Percentiles rank a stretch among this genome's conserved stretches.
Evolutionary conservation across 2,113 vertebrate species (phyloP).

Genomic region (Chroicocephalus ridibundus): DNA sequence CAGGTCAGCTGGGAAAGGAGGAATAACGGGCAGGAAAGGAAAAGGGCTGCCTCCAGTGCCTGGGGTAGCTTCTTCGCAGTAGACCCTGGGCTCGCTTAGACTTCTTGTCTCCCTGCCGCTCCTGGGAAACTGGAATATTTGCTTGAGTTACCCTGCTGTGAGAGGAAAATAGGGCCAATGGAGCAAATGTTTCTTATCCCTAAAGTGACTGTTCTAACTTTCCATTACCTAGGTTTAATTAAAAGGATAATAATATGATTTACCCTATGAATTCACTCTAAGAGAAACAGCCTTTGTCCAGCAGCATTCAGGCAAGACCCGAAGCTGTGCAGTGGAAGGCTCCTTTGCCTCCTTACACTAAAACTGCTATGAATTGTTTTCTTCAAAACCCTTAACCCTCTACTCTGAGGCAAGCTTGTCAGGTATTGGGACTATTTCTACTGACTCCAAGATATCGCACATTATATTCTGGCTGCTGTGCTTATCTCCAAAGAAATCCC

Average conservation of each 20-base stretch:
- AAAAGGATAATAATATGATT: neutral
- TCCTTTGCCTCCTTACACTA: neutral
- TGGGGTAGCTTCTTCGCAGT: neutral
- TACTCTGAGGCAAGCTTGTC: neutral
- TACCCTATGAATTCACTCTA: neutral
- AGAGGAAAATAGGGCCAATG: neutral
- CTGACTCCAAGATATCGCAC: neutral
- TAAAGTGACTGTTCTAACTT: neutral
- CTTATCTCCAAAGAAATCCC: neutral
- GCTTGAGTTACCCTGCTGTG: neutral
- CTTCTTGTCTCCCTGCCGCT: neutral
- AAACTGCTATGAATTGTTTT: neutral
- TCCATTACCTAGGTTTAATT: neutral
- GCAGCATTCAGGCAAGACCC: rapidly evolving
- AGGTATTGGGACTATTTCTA: neutral
- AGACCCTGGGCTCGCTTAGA: neutral
- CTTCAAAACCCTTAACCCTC: neutral
- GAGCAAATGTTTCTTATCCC: neutral
- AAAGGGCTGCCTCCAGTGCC: neutral
- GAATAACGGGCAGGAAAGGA: neutral
- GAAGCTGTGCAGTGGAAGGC: neutral
- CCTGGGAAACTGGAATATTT: neutral
- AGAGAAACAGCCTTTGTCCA: neutral
- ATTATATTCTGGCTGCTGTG: neutral
- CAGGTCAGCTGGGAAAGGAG: neutral